These are phyloP conservation scores for Colius striatus DNA, from an alignment of 2,113 vertebrate genomes.

Conservation along the genomic window DNA sequence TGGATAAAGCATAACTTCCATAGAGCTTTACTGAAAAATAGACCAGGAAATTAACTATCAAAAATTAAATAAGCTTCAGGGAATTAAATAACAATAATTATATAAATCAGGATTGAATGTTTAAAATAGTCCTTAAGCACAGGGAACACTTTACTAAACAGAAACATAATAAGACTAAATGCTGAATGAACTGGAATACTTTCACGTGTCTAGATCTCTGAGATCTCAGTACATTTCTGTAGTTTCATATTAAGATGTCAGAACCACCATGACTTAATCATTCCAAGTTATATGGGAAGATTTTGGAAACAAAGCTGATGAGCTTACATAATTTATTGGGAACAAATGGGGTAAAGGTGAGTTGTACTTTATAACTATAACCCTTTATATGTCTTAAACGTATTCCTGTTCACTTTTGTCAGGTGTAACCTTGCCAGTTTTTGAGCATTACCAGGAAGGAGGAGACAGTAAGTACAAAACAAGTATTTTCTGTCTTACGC, in stretches of 20 bases:
- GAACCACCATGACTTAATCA: not conserved
- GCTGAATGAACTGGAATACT: not conserved
- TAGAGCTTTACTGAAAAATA: not conserved
- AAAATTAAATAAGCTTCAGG: not conserved
- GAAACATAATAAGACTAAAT: not conserved
- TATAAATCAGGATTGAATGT: not conserved
- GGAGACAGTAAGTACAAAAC: conserved; percentile 90
- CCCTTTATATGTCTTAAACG: not conserved
- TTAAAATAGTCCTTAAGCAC: not conserved
- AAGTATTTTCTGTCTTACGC: not conserved
- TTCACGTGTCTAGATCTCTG: not conserved
- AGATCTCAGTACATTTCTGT: not conserved
- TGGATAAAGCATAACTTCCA: not conserved
- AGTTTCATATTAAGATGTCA: not conserved
- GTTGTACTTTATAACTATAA: not conserved
- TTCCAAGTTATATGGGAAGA: not conserved
- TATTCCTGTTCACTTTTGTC: not conserved
- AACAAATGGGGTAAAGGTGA: not conserved
- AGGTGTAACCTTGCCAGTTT: conserved; percentile 97
- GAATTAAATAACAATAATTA: not conserved
- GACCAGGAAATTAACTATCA: not conserved
- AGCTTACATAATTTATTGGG: not conserved
- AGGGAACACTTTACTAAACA: not conserved
- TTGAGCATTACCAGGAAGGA: conserved; percentile 98
- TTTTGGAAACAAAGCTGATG: not conserved